Conservation (phyloP, 2,888 invertebrate species). For the Xylota sylvarum region DNA sequence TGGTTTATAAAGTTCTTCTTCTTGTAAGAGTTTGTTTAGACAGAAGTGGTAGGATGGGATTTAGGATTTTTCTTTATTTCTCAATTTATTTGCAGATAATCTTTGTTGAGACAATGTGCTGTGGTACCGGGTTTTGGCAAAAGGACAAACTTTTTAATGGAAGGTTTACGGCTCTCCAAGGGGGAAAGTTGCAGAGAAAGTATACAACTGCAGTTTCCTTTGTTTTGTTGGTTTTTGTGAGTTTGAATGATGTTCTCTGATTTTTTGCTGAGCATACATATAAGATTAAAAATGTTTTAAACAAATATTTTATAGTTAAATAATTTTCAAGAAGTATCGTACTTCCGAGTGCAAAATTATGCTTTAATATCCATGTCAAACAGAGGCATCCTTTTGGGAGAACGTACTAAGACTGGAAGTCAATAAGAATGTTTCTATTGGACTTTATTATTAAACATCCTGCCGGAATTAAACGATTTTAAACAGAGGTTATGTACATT, state of each 20-base stretch:
- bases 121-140: not conserved
- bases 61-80: not conserved
- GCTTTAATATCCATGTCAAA: no score
- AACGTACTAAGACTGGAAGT: no score
- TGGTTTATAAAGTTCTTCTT: not conserved
- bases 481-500: no score
- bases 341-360: no score
- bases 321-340: no score
- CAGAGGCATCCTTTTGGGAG: no score
- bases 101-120: not conserved
- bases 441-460: no score
- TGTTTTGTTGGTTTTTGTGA: not conserved
- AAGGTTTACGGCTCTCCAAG: not conserved
- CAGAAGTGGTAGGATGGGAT: not conserved
- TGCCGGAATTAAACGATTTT: no score
- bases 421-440: no score
- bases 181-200: conserved; percentile 1
- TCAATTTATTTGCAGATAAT: not conserved
- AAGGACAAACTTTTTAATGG: not conserved
- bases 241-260: not conserved
- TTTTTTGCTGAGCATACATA: not conserved
- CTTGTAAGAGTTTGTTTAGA: not conserved
- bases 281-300: no score
- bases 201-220: not conserved
- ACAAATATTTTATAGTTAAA: no score